These are phyloP conservation scores for Oxyura jamaicensis DNA, from an alignment of 2,113 vertebrate genomes.

Conservation along the genomic window DNA sequence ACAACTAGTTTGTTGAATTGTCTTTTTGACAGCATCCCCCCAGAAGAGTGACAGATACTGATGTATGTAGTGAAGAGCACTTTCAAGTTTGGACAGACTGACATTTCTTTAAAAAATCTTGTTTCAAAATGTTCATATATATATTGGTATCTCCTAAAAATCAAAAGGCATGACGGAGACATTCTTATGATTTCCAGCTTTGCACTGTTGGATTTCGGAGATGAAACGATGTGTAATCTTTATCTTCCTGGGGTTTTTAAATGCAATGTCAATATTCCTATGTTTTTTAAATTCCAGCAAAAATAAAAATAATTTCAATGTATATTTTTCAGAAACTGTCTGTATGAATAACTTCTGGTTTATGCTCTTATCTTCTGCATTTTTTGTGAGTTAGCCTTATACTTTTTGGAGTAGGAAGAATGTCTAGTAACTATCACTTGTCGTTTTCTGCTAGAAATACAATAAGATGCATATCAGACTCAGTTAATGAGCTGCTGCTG, in stretches of 20 bases:
- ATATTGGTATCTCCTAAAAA: not conserved
- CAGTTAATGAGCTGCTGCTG: not conserved
- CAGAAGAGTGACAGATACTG: constrained; percentile 29
- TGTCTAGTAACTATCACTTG: not conserved
- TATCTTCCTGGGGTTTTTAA: constrained; percentile 71
- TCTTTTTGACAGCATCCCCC: constrained; percentile 1
- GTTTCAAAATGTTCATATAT: constrained; percentile 36
- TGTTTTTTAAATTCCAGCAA: constrained; percentile 73
- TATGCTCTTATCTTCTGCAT: not conserved
- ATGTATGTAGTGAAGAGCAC: constrained; percentile 47
- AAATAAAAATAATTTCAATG: constrained; percentile 76
- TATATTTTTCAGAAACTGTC: constrained; percentile 68
- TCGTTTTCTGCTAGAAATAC: not conserved
- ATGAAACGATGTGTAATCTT: constrained; percentile 60
- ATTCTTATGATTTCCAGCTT: constrained; percentile 49
- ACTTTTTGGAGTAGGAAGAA: not conserved
- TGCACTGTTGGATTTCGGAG: constrained; percentile 58
- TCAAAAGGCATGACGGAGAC: not conserved
- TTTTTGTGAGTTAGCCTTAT: not conserved
- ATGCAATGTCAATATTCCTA: constrained; percentile 73
- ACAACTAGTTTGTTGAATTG: not conserved
- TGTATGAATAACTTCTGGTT: constrained; percentile 60
- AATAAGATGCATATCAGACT: not conserved
- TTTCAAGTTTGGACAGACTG: constrained; percentile 38
- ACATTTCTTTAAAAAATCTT: constrained; percentile 10